Base-by-base conservation (phyloP, 1,140 invertebrate genomes). In the Temnothorax curvispinosus region DNA sequence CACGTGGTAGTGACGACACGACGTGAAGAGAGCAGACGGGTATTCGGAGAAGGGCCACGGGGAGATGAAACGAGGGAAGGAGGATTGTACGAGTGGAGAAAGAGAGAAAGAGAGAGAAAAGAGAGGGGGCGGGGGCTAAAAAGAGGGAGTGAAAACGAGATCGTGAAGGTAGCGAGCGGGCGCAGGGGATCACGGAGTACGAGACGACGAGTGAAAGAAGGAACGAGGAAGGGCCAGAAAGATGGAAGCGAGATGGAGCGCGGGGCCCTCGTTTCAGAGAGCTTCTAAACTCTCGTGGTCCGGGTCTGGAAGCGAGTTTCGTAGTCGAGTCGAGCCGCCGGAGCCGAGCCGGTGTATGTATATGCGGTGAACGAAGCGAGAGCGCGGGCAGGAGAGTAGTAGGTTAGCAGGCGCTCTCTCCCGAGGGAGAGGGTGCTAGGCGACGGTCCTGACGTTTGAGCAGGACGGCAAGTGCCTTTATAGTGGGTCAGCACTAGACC, bases 401-500 rank as follows among this genome's bases (percentile, higher is more conserved):
- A 95, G 94, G 94, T 95, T 95, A 95, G 93, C 93, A 94, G 94
- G 94, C 93, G 69, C 54, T 84, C 54, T 64, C 89, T 89, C 89
- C 88, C 74, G 91, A 94, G 91, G 91, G 91, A 94, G 94, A 94
- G 81, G 88, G 89, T 90, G 85, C 86, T 87, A 93, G 88, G 84
- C 88, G 77, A 92, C 89, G 89, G 88, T 91, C 90, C 87, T 90
- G 89, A 78, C 76, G 90, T 93, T 93, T 86, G 92, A 94, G 93
- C 88, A 95, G 89, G 94, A 95, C 60, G 89, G 94, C 94, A 94
- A 95, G 95, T 95, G 94, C 93, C 93, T 95, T 95, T 94, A 95
- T 95, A 95, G 94, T 95, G 95, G 95, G 94, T 95, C 94, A 95
- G 93, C 94, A 94, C 93, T 94, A 94, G 94, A 91, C 91, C 69